These are phyloP conservation scores for Actinia tenebrosa DNA, from an alignment of 64 coral and sea anemone genomes.

Conservation along the genomic window DNA sequence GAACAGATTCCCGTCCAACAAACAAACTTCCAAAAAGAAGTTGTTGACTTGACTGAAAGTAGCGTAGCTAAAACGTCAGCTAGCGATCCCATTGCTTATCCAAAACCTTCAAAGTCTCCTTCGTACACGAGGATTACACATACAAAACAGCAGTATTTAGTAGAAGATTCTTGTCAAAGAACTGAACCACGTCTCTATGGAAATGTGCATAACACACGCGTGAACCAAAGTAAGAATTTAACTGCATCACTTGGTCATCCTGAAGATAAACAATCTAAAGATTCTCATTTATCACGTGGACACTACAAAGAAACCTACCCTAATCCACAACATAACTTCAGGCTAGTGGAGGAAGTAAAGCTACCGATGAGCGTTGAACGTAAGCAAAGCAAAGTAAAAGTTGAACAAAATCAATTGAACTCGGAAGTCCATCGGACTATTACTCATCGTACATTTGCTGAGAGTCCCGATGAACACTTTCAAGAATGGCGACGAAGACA, in stretches of 20 bases:
- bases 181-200: conserved; percentile 1
- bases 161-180: conserved; percentile 19
- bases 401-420: background rate
- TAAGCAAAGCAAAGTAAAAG: background rate
- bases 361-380: background rate
- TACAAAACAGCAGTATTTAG: background rate
- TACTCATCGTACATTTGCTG: conserved; percentile 16
- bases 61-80: background rate
- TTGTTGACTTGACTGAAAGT: conserved; percentile 5
- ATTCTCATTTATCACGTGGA: background rate
- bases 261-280: background rate
- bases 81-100: background rate
- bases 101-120: background rate
- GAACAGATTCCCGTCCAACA: background rate
- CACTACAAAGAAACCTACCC: background rate
- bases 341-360: background rate
- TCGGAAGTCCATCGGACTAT: background rate
- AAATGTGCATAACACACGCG: background rate
- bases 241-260: background rate
- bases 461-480: conserved; percentile 53
- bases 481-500: conserved; percentile 52
- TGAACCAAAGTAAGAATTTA: background rate
- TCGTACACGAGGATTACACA: background rate
- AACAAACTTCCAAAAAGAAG: background rate
- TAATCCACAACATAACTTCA: background rate